Evolutionary conservation across 2,888 invertebrate genomes (phyloP), one percentile per base, ranked within the genome.

Genomic region (Drosophila borborema): DNA sequence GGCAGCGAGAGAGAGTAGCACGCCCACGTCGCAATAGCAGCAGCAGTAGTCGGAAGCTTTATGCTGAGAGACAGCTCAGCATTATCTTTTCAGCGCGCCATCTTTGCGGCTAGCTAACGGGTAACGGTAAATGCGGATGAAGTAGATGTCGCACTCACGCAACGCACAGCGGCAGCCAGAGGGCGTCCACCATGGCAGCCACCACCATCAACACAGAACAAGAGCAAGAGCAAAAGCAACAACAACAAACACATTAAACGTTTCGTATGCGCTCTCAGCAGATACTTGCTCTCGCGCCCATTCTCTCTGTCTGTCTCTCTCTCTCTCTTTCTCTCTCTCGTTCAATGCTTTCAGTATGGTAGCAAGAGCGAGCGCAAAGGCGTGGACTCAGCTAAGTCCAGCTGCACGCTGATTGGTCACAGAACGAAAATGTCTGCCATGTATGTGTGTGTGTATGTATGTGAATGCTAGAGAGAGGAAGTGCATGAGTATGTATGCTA

Each of bases 101-200:
- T 75, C 80, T 78, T 82, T 70, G 60, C 45, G 63, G 74, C 69
- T n/a, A 36, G 45, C 45, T 79, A 68, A 68, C 67, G 67, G 43
- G 68, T 68, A 83, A 81, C 84, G 74, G 70, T 72, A 58, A 73
- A 81, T 63, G 77, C 71, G 67, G 72, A 75, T 72, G 73, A 77
- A 59, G 77, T 72, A 64, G 72, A 77, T 72, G 76, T 72, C 71
- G 70, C 69, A 55, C 64, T 36, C 38, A 49, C 59, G 45, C 58
- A 59, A 12, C 45, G 45, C 65, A 68, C 64, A 66, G 31, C 64
- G 41, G 48, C 64, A 59, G 74, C 68, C 67, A 78, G 74, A 83
- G 78, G 88, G 88, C 83, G 80, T 87, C 80, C 72, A 78, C 84
- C 72, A 79, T 63, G 48, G 43, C 68, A 74, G 66, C 80, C 74